Percentiles rank a stretch among this genome's conserved stretches.
phyloP scores from a whole-genome alignment of 2,113 vertebrate species.

The Empidonax traillii region DNA sequence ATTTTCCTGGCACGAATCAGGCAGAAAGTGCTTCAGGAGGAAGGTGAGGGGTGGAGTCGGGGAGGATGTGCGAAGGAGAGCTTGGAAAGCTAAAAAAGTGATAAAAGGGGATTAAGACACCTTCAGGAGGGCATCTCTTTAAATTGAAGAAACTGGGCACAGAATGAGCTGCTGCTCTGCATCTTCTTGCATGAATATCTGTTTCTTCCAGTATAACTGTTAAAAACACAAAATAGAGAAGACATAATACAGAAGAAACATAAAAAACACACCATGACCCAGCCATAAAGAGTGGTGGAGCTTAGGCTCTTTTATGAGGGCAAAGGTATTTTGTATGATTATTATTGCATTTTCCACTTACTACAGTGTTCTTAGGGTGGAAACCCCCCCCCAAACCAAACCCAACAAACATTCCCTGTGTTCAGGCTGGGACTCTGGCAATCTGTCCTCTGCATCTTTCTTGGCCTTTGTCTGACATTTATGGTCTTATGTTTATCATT shows the following conservation, averaged over 20 bases:
- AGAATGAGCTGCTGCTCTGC: not conserved
- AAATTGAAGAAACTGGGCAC: not conserved
- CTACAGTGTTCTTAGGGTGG: not conserved
- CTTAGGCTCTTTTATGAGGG: not conserved
- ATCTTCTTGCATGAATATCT: not conserved
- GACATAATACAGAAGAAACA: not conserved
- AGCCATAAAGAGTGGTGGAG: not conserved
- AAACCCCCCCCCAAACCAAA: not conserved
- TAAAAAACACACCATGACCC: not conserved
- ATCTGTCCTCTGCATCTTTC: conserved; percentile 7
- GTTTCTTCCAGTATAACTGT: not conserved
- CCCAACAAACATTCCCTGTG: not conserved
- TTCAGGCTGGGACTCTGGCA: not conserved
- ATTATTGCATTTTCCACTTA: not conserved
- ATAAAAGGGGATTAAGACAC: not conserved
- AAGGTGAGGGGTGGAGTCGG: not conserved
- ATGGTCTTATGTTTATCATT: not conserved
- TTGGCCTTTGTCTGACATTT: conserved; percentile 50
- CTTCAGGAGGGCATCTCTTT: not conserved
- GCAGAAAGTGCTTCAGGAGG: not conserved
- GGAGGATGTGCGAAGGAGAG: not conserved
- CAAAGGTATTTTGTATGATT: not conserved
- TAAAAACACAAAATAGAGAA: not conserved
- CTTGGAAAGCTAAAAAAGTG: rapidly evolving
- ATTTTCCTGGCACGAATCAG: not conserved